Evolutionary conservation across 92 coral and sea anemone species (phyloP).

Genomic region (Galaxea fascicularis): DNA sequence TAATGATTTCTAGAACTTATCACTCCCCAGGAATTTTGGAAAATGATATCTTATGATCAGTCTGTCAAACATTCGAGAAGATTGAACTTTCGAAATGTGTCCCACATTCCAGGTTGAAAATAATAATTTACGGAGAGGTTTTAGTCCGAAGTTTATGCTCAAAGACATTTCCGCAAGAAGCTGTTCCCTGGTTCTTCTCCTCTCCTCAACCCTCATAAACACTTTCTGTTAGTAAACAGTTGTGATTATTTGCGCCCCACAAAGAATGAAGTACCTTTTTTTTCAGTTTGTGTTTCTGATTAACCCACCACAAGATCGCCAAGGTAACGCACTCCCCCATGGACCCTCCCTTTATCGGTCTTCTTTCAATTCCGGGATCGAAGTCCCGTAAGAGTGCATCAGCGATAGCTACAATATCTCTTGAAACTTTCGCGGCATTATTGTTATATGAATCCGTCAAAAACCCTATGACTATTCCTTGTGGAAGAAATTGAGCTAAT

Average conservation of each 20-base stretch:
- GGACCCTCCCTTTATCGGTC: neutral
- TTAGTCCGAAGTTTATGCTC: no score
- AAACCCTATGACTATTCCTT: no score
- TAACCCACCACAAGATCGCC: neutral
- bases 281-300: neutral
- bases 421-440: no score
- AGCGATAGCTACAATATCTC: no score
- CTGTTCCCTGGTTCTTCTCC: neutral
- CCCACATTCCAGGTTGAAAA: neutral
- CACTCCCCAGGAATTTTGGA: neutral
- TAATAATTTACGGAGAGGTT: neutral
- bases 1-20: conserved; percentile 11
- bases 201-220: neutral
- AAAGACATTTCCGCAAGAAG: no score
- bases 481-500: no score
- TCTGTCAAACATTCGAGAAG: neutral
- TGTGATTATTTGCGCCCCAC: neutral
- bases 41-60: neutral
- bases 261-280: neutral
- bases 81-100: conserved; percentile 7
- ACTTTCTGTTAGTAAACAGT: neutral
- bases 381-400: no score
- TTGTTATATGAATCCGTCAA: no score
- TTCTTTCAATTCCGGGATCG: neutral
- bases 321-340: neutral